Conservation (phyloP, 23 tunicate genomes). For the Clavelina lepadiformis region DNA sequence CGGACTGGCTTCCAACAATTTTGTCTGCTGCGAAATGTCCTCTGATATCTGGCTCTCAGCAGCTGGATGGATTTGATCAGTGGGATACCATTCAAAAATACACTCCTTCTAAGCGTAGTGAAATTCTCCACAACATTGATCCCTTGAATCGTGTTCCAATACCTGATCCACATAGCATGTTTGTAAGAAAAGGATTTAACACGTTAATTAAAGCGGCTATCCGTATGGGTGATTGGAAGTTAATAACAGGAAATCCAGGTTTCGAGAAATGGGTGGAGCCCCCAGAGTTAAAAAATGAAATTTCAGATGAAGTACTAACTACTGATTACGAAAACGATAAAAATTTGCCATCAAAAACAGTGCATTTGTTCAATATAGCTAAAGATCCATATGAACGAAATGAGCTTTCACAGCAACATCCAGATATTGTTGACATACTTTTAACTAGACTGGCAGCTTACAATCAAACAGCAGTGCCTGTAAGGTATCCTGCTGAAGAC, state of each 20-base stretch:
- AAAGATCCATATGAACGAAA: neutral
- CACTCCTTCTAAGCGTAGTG: conserved; percentile 18
- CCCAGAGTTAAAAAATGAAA: no score
- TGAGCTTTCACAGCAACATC: neutral
- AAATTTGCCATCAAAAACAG: no score
- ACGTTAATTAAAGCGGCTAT: no score
- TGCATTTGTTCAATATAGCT: conserved; percentile 3
- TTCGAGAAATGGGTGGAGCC: no score
- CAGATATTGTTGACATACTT: conserved; percentile 1
- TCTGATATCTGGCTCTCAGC: conserved; percentile 11
- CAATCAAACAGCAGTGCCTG: conserved; percentile 3
- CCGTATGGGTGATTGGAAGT: neutral
- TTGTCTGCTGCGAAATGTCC: conserved; percentile 21
- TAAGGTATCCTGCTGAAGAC: neutral
- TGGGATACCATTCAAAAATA: conserved; percentile 25
- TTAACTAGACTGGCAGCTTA: neutral
- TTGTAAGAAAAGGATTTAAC: no score
- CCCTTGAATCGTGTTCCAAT: no score
- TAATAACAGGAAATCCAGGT: neutral
- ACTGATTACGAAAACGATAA: no score
- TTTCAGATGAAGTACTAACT: no score
- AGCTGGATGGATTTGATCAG: conserved; percentile 38
- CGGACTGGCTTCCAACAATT: conserved; percentile 54
- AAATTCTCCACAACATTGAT: conserved; percentile 56
- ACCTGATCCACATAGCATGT: no score